Percentiles rank a stretch among this genome's conserved stretches.
Evolutionary conservation across 2,113 vertebrate species (phyloP).

Genomic region (Percina caprodes): DNA sequence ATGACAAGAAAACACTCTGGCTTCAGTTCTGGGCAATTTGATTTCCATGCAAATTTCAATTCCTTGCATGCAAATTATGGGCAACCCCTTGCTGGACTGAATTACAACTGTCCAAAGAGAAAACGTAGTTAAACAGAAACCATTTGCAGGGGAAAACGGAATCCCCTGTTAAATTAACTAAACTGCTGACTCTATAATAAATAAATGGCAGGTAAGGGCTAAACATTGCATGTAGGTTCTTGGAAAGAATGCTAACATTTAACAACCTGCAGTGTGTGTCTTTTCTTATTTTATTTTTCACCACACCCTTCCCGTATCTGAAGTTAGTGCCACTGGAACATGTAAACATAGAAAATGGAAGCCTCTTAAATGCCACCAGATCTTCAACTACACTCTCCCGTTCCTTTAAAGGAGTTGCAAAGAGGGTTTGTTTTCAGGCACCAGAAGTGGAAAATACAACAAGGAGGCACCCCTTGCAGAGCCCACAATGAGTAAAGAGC

Average conservation of each 20-base stretch:
- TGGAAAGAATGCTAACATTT: conserved; percentile 70
- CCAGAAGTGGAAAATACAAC: conserved; percentile 71
- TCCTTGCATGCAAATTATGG: conserved; percentile 66
- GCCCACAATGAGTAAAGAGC: conserved; percentile 53
- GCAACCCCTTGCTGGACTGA: conserved; percentile 56
- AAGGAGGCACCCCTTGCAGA: conserved; percentile 61
- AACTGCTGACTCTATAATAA: conserved; percentile 64
- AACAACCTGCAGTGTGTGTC: conserved; percentile 45
- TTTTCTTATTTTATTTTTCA: conserved; percentile 18
- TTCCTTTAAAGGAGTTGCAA: conserved; percentile 35
- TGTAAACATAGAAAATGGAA: conserved; percentile 57
- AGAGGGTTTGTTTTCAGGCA: conserved; percentile 55
- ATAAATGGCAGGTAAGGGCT: conserved; percentile 54
- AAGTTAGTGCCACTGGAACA: conserved; percentile 58
- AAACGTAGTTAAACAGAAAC: conserved; percentile 71
- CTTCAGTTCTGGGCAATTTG: conserved; percentile 38
- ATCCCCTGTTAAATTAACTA: conserved; percentile 64
- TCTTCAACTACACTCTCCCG: conserved; percentile 52
- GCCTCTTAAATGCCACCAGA: conserved; percentile 61
- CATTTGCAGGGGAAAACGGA: conserved; percentile 57
- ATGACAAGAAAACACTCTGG: conserved; percentile 32
- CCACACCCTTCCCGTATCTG: conserved; percentile 24
- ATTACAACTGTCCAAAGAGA: conserved; percentile 63
- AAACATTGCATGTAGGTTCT: conserved; percentile 61
- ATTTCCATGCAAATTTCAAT: conserved; percentile 68